These are phyloP conservation scores for Hippocampus mohnikei DNA, from an alignment of 2,113 vertebrate genomes.

Conservation along the genomic window DNA sequence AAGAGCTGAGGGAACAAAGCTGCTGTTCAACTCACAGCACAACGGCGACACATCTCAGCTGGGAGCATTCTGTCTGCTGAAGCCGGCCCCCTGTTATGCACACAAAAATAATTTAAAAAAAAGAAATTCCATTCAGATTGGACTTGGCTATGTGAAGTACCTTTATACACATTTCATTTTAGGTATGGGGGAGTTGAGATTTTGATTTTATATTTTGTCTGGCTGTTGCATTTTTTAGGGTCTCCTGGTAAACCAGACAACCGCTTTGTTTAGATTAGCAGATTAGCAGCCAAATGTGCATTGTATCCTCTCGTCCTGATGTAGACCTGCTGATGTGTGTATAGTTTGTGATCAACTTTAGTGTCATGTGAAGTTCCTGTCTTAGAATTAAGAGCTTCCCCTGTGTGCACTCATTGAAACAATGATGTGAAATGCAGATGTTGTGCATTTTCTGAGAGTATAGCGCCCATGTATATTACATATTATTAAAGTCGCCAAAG, in stretches of 20 bases:
- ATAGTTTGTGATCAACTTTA: background rate
- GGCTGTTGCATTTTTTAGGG: background rate
- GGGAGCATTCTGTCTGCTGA: constrained; percentile 4
- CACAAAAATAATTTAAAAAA: constrained; percentile 41
- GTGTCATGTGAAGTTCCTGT: constrained; percentile 1
- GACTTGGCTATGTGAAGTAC: constrained; percentile 25
- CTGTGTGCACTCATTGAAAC: background rate
- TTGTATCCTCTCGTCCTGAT: constrained; percentile 12
- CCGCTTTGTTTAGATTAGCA: background rate
- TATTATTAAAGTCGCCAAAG: background rate
- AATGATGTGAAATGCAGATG: background rate
- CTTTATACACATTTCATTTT: constrained; percentile 38
- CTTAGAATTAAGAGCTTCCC: constrained; percentile 21
- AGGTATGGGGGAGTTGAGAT: background rate
- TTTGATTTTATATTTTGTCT: background rate
- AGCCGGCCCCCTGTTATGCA: constrained; percentile 44
- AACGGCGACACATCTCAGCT: constrained; percentile 2
- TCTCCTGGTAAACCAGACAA: constrained; percentile 6
- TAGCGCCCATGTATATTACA: background rate
- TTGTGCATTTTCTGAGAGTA: background rate
- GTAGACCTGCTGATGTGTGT: constrained; percentile 3
- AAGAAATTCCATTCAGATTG: constrained; percentile 31
- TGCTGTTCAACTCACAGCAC: background rate
- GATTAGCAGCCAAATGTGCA: constrained; percentile 8
- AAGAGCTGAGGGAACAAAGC: constrained; percentile 79